Conservation (phyloP, 2,113 vertebrate species). For the Archocentrus centrarchus region DNA sequence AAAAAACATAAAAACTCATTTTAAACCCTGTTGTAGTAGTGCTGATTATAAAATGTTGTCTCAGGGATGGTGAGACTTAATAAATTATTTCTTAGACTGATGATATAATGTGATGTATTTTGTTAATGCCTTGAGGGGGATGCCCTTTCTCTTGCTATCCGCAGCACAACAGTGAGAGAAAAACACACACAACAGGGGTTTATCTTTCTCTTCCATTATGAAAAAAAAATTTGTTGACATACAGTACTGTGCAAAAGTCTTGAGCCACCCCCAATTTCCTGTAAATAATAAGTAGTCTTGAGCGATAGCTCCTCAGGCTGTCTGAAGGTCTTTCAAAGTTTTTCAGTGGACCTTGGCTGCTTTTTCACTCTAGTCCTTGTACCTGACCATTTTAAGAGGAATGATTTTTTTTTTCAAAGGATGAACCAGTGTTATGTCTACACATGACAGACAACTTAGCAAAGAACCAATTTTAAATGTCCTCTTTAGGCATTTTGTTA, state of each 20-base stretch:
- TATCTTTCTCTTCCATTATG: too few relatives aligned
- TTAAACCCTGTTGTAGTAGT: background rate
- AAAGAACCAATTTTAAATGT: background rate
- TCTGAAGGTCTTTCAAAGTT: too few relatives aligned
- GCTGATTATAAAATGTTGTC: background rate
- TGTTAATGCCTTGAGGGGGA: constrained; percentile 4
- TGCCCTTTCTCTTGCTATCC: background rate
- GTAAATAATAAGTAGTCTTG: background rate
- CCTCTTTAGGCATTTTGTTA: background rate
- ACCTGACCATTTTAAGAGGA: background rate
- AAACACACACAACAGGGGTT: too few relatives aligned
- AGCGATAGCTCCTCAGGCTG: background rate
- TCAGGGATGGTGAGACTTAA: background rate
- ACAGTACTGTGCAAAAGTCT: too few relatives aligned
- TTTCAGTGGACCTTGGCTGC: background rate
- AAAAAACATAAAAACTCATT: constrained; percentile 17
- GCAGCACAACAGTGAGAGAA: too few relatives aligned
- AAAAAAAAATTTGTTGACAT: too few relatives aligned
- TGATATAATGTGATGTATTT: background rate
- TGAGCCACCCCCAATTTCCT: background rate
- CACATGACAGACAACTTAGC: background rate
- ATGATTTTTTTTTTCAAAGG: background rate
- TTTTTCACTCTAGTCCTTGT: background rate
- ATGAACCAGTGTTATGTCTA: too few relatives aligned
- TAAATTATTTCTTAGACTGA: background rate